phyloP scores from a whole-genome alignment of 2,113 vertebrate genomes.

The Podiceps cristatus region DNA sequence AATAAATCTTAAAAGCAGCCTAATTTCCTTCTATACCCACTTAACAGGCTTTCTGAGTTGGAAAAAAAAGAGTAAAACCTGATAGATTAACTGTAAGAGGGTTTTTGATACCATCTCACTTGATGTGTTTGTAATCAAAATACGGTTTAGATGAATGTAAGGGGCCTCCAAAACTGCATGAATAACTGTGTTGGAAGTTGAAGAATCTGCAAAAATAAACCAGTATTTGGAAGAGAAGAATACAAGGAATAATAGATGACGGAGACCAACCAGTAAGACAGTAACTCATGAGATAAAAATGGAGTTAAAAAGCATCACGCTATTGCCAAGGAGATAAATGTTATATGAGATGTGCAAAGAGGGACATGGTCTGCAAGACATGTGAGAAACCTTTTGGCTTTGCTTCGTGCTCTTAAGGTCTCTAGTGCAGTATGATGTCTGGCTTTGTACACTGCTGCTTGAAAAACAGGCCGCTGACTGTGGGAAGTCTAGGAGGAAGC shows the following conservation, averaged over 20 bases:
- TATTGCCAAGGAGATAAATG: not conserved
- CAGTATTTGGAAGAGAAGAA: not conserved
- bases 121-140: not conserved
- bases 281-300: not conserved
- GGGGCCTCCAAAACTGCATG: not conserved
- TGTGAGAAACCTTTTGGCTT: not conserved
- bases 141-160: not conserved
- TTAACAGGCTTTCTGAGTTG: not conserved
- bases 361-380: not conserved
- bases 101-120: not conserved
- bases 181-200: not conserved
- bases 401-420: accelerated
- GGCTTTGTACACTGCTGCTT: not conserved
- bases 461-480: accelerated
- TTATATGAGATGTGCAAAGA: not conserved
- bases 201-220: not conserved
- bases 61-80: not conserved
- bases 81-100: not conserved
- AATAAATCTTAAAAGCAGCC: not conserved
- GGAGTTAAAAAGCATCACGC: not conserved
- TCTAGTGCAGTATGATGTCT: accelerated
- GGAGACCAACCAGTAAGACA: not conserved
- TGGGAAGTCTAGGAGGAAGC: not conserved
- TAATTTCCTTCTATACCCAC: not conserved
- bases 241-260: not conserved